Percentiles rank a stretch among this genome's conserved stretches.
These are phyloP conservation scores for Oscheius sp. DNA, from an alignment of 2,888 invertebrate species.

Conservation along the genomic window DNA sequence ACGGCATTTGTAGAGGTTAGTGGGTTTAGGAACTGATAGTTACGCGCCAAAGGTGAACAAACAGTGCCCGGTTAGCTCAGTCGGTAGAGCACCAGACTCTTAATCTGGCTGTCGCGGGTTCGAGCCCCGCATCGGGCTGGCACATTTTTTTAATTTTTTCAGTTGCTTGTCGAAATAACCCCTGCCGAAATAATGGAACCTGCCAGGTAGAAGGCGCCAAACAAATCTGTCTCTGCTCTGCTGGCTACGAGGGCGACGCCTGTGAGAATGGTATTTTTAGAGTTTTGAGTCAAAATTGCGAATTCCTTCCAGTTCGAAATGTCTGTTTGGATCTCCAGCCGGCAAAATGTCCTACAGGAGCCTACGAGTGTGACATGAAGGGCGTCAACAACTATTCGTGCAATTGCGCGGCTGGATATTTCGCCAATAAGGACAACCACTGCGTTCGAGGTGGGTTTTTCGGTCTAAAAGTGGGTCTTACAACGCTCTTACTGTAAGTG, in stretches of 20 bases:
- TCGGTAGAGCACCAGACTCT: constrained; percentile 69
- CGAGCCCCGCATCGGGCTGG: constrained; percentile 68
- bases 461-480: neutral
- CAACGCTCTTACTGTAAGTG: no score
- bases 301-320: constrained; percentile 3
- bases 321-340: constrained; percentile 13
- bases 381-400: constrained; percentile 22
- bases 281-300: neutral
- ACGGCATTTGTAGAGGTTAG: constrained; percentile 10
- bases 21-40: neutral
- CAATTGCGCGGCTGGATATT: constrained; percentile 18
- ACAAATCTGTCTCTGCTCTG: neutral
- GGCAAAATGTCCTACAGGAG: constrained; percentile 12
- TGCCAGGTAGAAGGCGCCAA: neutral
- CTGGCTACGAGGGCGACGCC: constrained; percentile 9
- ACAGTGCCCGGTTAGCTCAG: constrained; percentile 66
- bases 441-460: constrained; percentile 9
- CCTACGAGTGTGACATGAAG: constrained; percentile 16
- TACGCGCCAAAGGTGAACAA: neutral
- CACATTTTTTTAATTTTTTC: neutral
- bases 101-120: constrained; percentile 69
- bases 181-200: constrained; percentile 10
- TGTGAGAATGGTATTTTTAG: constrained; percentile 12
- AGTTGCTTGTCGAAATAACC: neutral
- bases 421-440: neutral